phyloP scores from a whole-genome alignment of 2,113 vertebrate species.

The Dromas ardeola region DNA sequence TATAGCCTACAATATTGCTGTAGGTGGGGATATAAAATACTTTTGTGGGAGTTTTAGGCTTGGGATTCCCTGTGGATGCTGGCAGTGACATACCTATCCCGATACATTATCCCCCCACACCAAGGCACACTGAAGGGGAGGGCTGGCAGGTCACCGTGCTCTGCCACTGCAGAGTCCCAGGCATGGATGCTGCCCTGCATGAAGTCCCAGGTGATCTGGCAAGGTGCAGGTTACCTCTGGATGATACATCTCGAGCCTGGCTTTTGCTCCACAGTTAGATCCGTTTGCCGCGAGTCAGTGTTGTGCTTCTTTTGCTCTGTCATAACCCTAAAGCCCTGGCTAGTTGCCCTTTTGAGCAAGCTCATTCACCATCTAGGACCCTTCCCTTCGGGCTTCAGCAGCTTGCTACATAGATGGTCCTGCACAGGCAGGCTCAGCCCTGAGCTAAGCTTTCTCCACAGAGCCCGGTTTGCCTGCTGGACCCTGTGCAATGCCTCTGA shows the following conservation, averaged over 20 bases:
- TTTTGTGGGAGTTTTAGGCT: background rate
- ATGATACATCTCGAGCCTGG: background rate
- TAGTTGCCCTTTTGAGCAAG: background rate
- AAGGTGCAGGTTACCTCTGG: background rate
- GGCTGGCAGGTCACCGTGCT: background rate
- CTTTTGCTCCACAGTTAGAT: background rate
- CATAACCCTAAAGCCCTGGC: background rate
- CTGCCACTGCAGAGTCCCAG: background rate
- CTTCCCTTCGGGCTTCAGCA: background rate
- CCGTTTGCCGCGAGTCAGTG: background rate
- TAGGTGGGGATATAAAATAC: constrained; percentile 42
- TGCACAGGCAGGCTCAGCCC: background rate
- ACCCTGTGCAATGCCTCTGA: background rate
- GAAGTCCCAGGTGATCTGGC: background rate
- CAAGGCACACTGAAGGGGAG: background rate
- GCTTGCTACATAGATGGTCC: background rate
- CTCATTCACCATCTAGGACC: background rate
- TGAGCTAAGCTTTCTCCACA: background rate
- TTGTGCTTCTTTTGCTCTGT: background rate
- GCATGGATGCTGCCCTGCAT: rapidly evolving
- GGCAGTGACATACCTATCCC: background rate
- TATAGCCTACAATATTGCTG: background rate
- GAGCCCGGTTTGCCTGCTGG: background rate
- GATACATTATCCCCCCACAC: rapidly evolving
- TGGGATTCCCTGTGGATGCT: constrained; percentile 37